phyloP scores from a whole-genome alignment of 2,797 vertebrate genomes.

The Tokudaia tokunoshimensis region DNA sequence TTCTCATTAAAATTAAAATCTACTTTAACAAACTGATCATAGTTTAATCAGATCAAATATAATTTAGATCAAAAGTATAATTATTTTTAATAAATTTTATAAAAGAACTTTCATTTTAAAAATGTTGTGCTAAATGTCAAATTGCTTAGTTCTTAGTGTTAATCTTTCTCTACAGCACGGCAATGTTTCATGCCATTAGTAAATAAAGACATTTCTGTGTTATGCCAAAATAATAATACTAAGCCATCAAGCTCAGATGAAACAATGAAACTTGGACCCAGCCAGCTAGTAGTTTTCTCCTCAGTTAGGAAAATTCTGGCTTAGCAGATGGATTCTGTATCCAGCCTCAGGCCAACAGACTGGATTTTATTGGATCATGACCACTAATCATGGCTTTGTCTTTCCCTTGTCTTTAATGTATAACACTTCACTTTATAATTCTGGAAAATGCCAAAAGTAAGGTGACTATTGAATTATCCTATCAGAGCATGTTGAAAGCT shows the following conservation, averaged over 20 bases:
- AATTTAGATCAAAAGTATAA: not conserved
- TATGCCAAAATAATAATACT: not conserved
- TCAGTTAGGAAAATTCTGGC: conserved; percentile 47
- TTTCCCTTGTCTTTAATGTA: conserved; percentile 2
- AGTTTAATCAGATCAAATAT: conserved; percentile 2
- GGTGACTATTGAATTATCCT: not conserved
- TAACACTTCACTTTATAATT: not conserved
- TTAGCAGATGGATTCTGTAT: conserved; percentile 24
- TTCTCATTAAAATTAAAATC: conserved; percentile 44
- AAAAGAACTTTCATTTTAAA: not conserved
- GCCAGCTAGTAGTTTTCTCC: not conserved
- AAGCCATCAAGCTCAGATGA: conserved; percentile 17
- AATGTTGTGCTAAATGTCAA: not conserved
- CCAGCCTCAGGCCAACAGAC: not conserved
- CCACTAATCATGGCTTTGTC: not conserved
- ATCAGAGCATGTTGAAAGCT: not conserved
- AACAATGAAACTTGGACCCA: conserved; percentile 9
- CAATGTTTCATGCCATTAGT: not conserved
- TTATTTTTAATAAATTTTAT: not conserved
- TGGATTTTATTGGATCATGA: not conserved
- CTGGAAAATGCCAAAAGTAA: conserved; percentile 28
- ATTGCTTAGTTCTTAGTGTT: not conserved
- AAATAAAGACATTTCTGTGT: not conserved
- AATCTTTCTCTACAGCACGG: not conserved
- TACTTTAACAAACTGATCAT: not conserved